Evolutionary conservation across 2,113 vertebrate species (phyloP), one percentile per base, ranked within the genome.

Genomic region (Neodontobutis hainanensis): DNA sequence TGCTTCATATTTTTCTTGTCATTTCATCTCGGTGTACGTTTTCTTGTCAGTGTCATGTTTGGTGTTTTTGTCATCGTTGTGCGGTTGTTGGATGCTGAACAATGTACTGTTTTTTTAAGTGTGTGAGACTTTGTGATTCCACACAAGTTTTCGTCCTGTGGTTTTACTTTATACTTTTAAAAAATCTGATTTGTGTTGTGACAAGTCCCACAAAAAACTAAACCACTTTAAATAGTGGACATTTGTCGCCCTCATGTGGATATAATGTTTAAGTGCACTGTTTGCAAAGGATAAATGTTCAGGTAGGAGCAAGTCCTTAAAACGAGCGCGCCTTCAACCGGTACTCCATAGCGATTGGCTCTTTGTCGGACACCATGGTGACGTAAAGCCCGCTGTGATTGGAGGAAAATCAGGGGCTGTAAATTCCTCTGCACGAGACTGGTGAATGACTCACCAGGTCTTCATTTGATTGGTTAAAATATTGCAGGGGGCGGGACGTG

Each of bases 1-100:
- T 59, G 46, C 65, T 47, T 56, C 66, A 56, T 71, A 45, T 81
- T 71, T 70, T 66, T 72, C 19, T 27, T 27, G 19, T 3, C 19
- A 27, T 27, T 57, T 61, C 49, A 65, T 53, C 48, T 16, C 49
- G 73, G 59, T 66, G 66, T 77, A 71, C 70, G 69, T 84, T 73
- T 67, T 66, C 47, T 60, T 74, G 75, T 80, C 47, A 4, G 64
- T 72, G 78, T 27, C 19, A 1, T 27, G 1, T 27, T 27, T 27
- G 19, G 75, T 75, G 68, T 80, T 81, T n/a, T 80, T 81, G 82
- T 80, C 73, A 83, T 78, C 67, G 61, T 48, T 65, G 65, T 78
- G 83, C 52, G 44, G 73, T 78, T 64, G 64, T 78, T 65, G 73
- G 80, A 70, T 61, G 55, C 70, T 68, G 68, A 77, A 67, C 5